Conservation (phyloP, 2,888 invertebrate species). For the Abscondita cerata region DNA sequence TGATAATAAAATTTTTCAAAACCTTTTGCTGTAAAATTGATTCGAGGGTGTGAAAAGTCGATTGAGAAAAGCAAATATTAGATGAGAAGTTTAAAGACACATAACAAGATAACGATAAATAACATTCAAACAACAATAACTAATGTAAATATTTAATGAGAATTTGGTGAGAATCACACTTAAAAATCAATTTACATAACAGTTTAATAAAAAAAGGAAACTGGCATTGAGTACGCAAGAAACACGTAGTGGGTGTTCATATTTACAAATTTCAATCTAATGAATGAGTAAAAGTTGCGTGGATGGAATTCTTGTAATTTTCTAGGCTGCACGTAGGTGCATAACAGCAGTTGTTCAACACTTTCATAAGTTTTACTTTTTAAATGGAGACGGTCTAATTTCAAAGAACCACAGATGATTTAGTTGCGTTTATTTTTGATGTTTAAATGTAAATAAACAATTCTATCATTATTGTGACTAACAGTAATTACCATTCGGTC, state of each 20-base stretch:
- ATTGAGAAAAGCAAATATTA: conserved; percentile 22
- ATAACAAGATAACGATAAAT: conserved; percentile 14
- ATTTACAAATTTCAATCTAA: no score
- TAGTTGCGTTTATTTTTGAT: no score
- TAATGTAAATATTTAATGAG: conserved; percentile 5
- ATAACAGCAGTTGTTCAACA: not conserved
- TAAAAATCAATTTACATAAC: not conserved
- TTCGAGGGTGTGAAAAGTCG: not conserved
- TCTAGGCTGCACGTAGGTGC: conserved; percentile 26
- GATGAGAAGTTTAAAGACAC: conserved; percentile 1
- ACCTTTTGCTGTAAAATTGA: not conserved
- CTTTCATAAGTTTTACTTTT: no score
- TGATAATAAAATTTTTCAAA: not conserved
- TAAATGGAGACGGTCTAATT: no score
- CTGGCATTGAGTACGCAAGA: not conserved
- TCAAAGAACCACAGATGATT: no score
- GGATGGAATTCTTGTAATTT: conserved; percentile 16
- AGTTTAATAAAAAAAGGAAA: conserved; percentile 1
- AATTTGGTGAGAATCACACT: not conserved
- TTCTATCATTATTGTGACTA: no score
- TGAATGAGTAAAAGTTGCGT: conserved; percentile 16
- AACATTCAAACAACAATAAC: conserved; percentile 16
- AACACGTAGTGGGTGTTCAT: no score
- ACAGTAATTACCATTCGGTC: no score
- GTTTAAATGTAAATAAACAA: no score